phyloP scores from a whole-genome alignment of 1,140 invertebrate genomes.

The Physella acuta region DNA sequence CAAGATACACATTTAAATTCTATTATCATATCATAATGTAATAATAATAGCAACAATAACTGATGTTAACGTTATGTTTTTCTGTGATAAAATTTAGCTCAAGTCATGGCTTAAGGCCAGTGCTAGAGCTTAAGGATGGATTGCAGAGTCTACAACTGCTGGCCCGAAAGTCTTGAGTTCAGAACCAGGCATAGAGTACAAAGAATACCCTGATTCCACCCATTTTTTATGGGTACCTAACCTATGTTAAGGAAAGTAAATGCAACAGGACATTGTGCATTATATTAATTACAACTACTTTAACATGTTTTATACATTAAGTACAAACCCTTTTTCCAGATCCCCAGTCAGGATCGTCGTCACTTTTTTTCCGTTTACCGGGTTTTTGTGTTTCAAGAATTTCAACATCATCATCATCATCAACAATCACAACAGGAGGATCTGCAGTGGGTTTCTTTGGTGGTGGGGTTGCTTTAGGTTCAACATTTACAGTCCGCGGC shows the following conservation, averaged over 20 bases:
- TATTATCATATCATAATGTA: no score
- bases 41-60: no score
- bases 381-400: neutral
- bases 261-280: neutral
- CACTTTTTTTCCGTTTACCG: neutral
- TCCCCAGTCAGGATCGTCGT: constrained; percentile 10
- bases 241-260: no score
- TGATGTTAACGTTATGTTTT: no score
- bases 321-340: neutral
- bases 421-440: no score
- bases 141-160: no score
- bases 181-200: neutral
- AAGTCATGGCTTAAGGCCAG: no score
- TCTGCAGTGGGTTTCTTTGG: neutral
- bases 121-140: no score
- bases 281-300: neutral
- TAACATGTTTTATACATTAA: neutral
- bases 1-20: no score
- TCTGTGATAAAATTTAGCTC: no score
- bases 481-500: neutral
- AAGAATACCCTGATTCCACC: neutral
- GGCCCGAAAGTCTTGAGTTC: no score
- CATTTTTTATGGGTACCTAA: neutral
- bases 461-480: neutral
- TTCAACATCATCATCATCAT: constrained; percentile 12